Percentiles rank a stretch among this genome's conserved stretches.
phyloP scores from a whole-genome alignment of 2,113 vertebrate genomes.

The Thalassoma bifasciatum region DNA sequence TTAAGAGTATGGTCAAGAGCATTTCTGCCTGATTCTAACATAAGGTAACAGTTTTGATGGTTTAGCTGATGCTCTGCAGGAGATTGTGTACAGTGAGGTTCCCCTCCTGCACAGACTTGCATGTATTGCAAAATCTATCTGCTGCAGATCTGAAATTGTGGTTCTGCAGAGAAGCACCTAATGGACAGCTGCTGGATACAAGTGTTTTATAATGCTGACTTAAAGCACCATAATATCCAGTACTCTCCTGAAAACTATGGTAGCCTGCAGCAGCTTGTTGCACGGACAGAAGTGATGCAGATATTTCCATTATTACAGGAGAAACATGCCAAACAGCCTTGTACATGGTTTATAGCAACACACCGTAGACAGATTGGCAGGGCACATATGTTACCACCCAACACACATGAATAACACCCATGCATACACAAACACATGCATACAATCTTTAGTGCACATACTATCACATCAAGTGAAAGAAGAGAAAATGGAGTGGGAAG shows the following conservation, averaged over 20 bases:
- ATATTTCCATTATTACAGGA: conserved; percentile 39
- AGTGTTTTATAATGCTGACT: conserved; percentile 14
- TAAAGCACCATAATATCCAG: not conserved
- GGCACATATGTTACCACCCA: conserved; percentile 54
- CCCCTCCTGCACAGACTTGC: not conserved
- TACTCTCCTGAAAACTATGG: conserved; percentile 23
- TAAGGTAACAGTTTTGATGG: not conserved
- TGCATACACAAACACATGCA: conserved; percentile 48
- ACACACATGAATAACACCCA: conserved; percentile 31
- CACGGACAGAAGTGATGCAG: conserved; percentile 23
- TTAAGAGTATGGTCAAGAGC: not conserved
- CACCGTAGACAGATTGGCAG: conserved; percentile 63
- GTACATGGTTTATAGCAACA: conserved; percentile 48
- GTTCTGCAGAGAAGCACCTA: conserved; percentile 13
- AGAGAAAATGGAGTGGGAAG: conserved; percentile 76
- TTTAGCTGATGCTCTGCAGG: conserved; percentile 14
- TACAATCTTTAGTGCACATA: conserved; percentile 51
- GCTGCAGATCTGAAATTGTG: conserved; percentile 8
- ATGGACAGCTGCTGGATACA: conserved; percentile 10
- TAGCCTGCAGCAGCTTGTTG: conserved; percentile 22
- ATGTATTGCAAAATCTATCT: conserved; percentile 30
- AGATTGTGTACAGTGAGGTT: not conserved
- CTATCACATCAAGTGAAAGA: conserved; percentile 68
- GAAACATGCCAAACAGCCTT: conserved; percentile 30
- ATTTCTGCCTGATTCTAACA: not conserved